A percentile compares a stretch with the other conserved stretches of the same genome.
Conservation (phyloP, 1,140 invertebrate species). For the Pachypsylla venusta region DNA sequence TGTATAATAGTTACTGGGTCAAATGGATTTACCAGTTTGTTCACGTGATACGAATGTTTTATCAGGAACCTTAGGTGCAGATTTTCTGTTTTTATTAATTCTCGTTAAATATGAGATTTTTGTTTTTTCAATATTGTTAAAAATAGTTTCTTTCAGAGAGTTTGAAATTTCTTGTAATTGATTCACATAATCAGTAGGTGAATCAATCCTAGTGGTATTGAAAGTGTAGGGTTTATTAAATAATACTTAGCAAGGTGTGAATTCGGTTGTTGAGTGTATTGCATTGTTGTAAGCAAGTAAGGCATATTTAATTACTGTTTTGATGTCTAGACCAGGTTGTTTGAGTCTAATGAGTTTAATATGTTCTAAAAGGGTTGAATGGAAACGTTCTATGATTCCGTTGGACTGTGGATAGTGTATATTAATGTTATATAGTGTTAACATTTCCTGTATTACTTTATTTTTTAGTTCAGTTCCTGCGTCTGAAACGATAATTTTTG, state of each 20-base stretch:
- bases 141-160: too few relatives aligned
- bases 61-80: too few relatives aligned
- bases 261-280: background rate
- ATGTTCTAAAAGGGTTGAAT: background rate
- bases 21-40: too few relatives aligned
- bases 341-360: background rate
- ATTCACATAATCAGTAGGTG: too few relatives aligned
- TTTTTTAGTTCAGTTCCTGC: background rate
- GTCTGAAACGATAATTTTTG: background rate
- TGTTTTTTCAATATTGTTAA: too few relatives aligned
- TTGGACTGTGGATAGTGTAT: background rate
- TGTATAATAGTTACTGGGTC: too few relatives aligned
- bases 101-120: too few relatives aligned
- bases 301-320: background rate
- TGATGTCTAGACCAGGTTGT: background rate
- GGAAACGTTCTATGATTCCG: background rate
- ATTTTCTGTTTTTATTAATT: too few relatives aligned
- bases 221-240: background rate
- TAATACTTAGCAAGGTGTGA: background rate
- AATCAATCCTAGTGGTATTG: background rate
- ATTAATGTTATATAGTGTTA: background rate
- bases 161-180: too few relatives aligned
- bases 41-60: too few relatives aligned
- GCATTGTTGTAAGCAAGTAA: background rate
- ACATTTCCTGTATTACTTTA: background rate